Evolutionary conservation across 2,888 invertebrate species (phyloP), one percentile per base, ranked within the genome.

Genomic region (Ophion ellenae): DNA sequence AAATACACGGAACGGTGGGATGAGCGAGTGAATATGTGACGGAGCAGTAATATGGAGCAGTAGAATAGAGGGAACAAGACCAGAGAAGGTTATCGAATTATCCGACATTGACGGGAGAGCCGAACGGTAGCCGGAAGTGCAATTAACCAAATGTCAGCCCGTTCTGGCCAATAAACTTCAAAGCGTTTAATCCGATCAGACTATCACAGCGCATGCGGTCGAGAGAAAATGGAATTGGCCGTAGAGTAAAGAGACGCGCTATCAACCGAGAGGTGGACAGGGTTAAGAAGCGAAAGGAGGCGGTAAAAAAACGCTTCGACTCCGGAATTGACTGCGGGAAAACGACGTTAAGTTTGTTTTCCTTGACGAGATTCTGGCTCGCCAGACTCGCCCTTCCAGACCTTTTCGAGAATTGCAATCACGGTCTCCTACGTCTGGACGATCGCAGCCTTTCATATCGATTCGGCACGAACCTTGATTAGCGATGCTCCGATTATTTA

Each of bases 81-180:
- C 36, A 59, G 78, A 84, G 74, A 63, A 83, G 80, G 71, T 86
- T 85, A 87, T 86, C 87, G 87, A 86, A 81, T 86, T 85, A 85
- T 85, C 84, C 69, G 67, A 67, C 28, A 81, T 69, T 53, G 63
- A 64, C 57, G 63, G 63, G 74, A 59, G n/a, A 63, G 79, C 67
- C 74, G 69, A 81, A 67, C 81, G 74, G 74, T 84, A 87, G 88
- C 81, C 84, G 86, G 85, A 86, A 85, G 81, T 84, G 89, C 87
- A 90, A 90, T 91, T 91, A 90, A 89, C 88, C 89, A 85, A 87
- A 91, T 86, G 91, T 90, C 90, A 88, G 87, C 86, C 82, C 84
- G 85, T 82, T 81, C 83, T 71, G 84, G 86, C 82, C 87, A 87
- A 89, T 89, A 88, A 89, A 89, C 89, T 90, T 91, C 89, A 90